A percentile compares a stretch with the other conserved stretches of the same genome.
phyloP scores from a whole-genome alignment of 2,797 vertebrate genomes.

The Aplochiton taeniatus region DNA sequence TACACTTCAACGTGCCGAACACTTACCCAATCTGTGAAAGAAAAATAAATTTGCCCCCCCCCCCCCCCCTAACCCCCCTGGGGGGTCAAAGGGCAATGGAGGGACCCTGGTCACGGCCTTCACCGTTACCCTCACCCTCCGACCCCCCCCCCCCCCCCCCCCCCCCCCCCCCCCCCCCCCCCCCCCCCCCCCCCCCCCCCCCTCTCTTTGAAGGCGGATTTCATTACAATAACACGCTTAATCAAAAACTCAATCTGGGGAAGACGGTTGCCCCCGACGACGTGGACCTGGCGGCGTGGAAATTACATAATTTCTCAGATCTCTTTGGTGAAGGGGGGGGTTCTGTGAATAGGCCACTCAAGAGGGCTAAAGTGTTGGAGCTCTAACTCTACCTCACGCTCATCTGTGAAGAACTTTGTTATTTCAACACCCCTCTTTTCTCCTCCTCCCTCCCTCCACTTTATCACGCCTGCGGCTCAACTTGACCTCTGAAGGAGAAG shows the following conservation, averaged over 20 bases:
- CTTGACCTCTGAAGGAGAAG: conserved; percentile 68
- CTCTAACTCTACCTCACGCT: conserved; percentile 25
- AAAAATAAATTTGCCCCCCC: conserved; percentile 67
- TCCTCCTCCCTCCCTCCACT: conserved; percentile 41
- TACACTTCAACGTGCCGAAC: conserved; percentile 68
- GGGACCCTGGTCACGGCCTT: conserved; percentile 62
- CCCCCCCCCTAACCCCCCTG: conserved; percentile 11
- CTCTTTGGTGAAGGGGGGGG: conserved; percentile 21
- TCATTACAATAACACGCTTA: conserved; percentile 79
- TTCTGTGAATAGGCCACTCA: not conserved
- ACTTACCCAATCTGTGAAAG: conserved; percentile 68
- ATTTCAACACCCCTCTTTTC: conserved; percentile 58
- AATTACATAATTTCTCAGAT: conserved; percentile 71
- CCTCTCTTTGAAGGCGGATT: conserved; percentile 78
- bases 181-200: conserved; percentile 58
- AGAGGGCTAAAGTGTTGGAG: not conserved
- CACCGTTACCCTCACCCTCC: no score
- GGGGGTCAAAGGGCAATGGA: conserved; percentile 58
- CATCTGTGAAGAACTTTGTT: conserved; percentile 57
- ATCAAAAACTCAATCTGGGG: conserved; percentile 69
- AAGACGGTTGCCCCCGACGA: conserved; percentile 44
- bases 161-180: conserved; percentile 59
- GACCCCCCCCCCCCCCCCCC: conserved; percentile 56
- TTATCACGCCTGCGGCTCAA: conserved; percentile 67
- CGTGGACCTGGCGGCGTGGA: conserved; percentile 33